These are phyloP conservation scores for Barypeithes pellucidus DNA, from an alignment of 2,888 invertebrate genomes.

Conservation along the genomic window DNA sequence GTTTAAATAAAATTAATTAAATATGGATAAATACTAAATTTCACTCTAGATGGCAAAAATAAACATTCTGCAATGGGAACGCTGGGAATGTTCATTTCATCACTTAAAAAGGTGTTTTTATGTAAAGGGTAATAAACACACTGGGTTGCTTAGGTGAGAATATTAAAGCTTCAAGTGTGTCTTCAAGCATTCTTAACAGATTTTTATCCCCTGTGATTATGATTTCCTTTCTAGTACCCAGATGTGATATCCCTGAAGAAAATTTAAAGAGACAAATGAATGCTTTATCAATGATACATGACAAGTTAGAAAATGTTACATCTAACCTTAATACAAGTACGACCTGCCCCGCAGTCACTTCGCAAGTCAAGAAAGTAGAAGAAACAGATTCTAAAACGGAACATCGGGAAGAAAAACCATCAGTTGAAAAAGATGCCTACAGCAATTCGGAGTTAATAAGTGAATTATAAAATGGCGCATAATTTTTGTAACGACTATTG, in stretches of 20 bases:
- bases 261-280: slow-evolving; percentile 39
- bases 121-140: too few relatives aligned
- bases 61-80: too few relatives aligned
- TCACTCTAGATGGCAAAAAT: too few relatives aligned
- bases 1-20: too few relatives aligned
- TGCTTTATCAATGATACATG: slow-evolving; percentile 30
- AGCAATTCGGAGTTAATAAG: not conserved
- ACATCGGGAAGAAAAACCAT: not conserved
- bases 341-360: not conserved
- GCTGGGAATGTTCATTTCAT: too few relatives aligned
- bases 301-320: slow-evolving; percentile 40
- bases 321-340: slow-evolving; percentile 30
- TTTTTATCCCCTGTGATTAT: too few relatives aligned
- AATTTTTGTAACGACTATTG: not conserved
- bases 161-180: too few relatives aligned
- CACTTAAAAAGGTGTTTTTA: too few relatives aligned
- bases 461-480: not conserved
- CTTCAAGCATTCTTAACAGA: too few relatives aligned
- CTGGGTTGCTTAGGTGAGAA: too few relatives aligned
- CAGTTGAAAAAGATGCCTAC: not conserved
- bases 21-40: too few relatives aligned
- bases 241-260: slow-evolving; percentile 37
- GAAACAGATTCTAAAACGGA: too few relatives aligned
- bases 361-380: not conserved
- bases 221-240: slow-evolving; percentile 27